Base-by-base conservation (phyloP, 2,888 invertebrate genomes). In the Emmelina monodactyla region DNA sequence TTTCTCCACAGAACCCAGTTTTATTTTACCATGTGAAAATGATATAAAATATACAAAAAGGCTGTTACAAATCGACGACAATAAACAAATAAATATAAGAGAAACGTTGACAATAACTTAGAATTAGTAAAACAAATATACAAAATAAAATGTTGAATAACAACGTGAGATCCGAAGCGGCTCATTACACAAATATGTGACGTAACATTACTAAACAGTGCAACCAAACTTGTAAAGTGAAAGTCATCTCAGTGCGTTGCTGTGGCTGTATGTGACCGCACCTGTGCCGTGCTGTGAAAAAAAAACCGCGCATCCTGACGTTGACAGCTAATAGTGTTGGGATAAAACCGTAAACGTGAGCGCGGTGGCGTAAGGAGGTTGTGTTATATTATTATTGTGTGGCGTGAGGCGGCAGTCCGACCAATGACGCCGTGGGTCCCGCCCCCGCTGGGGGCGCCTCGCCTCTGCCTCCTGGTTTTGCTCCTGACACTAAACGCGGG, bases 361-460 rank as follows among this genome's bases (percentile, higher is more conserved):
- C 35, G 37, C 36, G 28, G 47, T 44, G 44, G 34, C 16, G 35
- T 32, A 33, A 33, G 51, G 50, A 53, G 58, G 62, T 50, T 62
- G 64, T 64, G 55, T 65, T 58, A 58, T 56, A n/a, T 50, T 56
- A 58, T 62, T 61, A 63, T 51, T 45, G 52, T 39, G 47, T 34
- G 37, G 42, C 40, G 9, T 10, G 41, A 40, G 43, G 43, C 62
- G 69, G 71, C 72, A 70, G 67, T 59, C 57, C 55, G 66, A 55
- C 78, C 78, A 78, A 78, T 78, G 78, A 56, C 61, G 71, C 55
- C 49, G 47, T 46, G 59, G 73, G 62, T 49, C 41, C 55, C 76
- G 78, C 78, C 78, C 69, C 64, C 66, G 57, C 53, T 57, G 61
- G 66, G 63, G 53, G 43, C 43, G 44, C 45, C 53, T 60, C 53